Evolutionary conservation across 2,113 vertebrate genomes (phyloP).

Genomic region (Tragelaphus buxtoni): DNA sequence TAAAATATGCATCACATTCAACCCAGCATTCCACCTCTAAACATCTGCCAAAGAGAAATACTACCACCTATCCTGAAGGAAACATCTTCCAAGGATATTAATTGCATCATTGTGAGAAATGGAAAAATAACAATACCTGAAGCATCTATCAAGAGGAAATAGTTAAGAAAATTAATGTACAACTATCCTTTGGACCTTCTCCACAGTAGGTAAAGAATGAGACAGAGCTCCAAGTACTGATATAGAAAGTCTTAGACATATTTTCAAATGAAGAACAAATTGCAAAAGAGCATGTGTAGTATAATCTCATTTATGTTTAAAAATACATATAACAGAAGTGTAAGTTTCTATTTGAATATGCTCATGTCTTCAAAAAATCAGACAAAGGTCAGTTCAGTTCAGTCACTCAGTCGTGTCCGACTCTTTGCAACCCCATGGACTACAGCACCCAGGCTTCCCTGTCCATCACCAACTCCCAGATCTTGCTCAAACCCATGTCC

Average conservation of each 20-base stretch:
- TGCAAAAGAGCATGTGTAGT: neutral
- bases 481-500: neutral
- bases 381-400: neutral
- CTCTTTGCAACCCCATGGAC: neutral
- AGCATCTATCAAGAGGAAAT: neutral
- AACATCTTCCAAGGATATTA: neutral
- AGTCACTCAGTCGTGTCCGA: neutral
- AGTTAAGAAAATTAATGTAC: neutral
- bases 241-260: neutral
- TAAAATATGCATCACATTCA: neutral
- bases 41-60: neutral
- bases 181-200: neutral
- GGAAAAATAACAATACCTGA: neutral
- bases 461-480: neutral
- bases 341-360: neutral
- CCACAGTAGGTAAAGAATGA: neutral
- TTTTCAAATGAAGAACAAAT: conserved; percentile 15
- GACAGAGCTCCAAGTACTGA: neutral
- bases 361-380: neutral
- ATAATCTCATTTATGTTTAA: neutral
- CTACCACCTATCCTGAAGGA: neutral
- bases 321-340: neutral
- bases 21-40: neutral
- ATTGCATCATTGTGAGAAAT: neutral
- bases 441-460: neutral